These are phyloP conservation scores for Selene dorsalis DNA, from an alignment of 2,797 vertebrate genomes.

Conservation along the genomic window DNA sequence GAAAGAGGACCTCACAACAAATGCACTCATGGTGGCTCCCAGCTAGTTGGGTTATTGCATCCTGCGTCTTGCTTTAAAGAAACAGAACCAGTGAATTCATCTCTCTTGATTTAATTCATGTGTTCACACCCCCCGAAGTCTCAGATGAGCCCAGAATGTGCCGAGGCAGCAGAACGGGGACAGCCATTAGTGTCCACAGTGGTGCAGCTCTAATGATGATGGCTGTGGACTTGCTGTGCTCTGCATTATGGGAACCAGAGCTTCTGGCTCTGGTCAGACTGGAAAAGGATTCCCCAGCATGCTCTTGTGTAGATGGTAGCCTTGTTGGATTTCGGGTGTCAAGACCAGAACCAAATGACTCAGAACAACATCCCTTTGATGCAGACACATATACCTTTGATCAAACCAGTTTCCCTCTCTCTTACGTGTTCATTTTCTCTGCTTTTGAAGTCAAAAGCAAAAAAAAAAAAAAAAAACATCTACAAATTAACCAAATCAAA, in stretches of 20 bases:
- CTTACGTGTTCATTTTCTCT: slow-evolving; percentile 31
- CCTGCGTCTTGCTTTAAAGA: slow-evolving; percentile 33
- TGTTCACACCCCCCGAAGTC: slow-evolving; percentile 68
- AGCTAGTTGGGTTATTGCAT: slow-evolving; percentile 13
- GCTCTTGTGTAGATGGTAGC: slow-evolving; percentile 48
- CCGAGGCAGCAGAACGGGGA: slow-evolving; percentile 80
- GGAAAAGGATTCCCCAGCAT: slow-evolving; percentile 42
- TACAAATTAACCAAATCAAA: slow-evolving; percentile 44
- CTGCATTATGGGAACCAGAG: slow-evolving; percentile 68
- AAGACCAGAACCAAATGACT: slow-evolving; percentile 46
- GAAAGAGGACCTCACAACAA: slow-evolving; percentile 43
- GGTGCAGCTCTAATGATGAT: slow-evolving; percentile 82
- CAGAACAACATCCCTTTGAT: slow-evolving; percentile 41
- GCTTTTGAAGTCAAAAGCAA: slow-evolving; percentile 5
- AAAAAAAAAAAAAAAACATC: slow-evolving; percentile 12
- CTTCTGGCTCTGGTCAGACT: slow-evolving; percentile 43
- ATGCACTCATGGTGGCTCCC: slow-evolving; percentile 37
- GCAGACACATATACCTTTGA: slow-evolving; percentile 31
- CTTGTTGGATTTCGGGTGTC: slow-evolving; percentile 46
- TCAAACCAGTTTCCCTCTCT: slow-evolving; percentile 21
- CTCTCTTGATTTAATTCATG: slow-evolving; percentile 70
- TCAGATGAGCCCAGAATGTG: slow-evolving; percentile 80
- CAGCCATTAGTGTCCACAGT: slow-evolving; percentile 78
- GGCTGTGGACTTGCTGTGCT: slow-evolving; percentile 81
- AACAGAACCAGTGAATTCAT: slow-evolving; percentile 57